A percentile compares a stretch with the other conserved stretches of the same genome.
Evolutionary conservation across 2,888 invertebrate species (phyloP).

Genomic region (Chaitophorus viminalis): DNA sequence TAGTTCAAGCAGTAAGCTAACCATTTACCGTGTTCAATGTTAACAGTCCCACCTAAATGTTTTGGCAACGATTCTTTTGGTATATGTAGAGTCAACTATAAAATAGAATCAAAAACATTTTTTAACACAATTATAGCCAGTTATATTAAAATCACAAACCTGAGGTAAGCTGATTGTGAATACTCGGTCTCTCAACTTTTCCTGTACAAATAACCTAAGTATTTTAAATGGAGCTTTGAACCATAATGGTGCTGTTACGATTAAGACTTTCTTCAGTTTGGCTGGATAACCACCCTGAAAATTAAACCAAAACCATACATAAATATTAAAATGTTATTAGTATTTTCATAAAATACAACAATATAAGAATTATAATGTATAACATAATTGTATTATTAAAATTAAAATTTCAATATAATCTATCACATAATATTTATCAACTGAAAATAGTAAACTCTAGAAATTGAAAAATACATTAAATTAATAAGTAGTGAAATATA

Average conservation of each 20-base stretch:
- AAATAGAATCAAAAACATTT: not conserved
- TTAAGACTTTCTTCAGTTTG: slow-evolving; percentile 94
- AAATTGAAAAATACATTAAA: not conserved
- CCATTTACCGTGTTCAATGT: slow-evolving; percentile 91
- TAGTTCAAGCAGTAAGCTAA: slow-evolving; percentile 79
- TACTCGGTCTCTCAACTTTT: slow-evolving; percentile 94
- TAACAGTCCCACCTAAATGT: slow-evolving; percentile 87
- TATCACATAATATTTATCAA: not conserved
- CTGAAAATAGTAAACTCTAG: not conserved
- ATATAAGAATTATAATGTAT: not conserved
- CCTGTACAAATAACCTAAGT: slow-evolving; percentile 91
- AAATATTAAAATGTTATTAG: not conserved
- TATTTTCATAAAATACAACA: not conserved
- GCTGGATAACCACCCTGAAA: slow-evolving; percentile 96
- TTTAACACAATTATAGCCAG: not conserved
- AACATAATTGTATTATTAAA: too few species aligned
- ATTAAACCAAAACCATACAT: slow-evolving; percentile 62
- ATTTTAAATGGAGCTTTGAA: slow-evolving; percentile 98
- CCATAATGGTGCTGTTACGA: slow-evolving; percentile 97
- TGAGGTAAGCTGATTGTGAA: slow-evolving; percentile 94
- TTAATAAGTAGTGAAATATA: not conserved
- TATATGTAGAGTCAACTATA: slow-evolving; percentile 83
- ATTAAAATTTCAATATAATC: not conserved
- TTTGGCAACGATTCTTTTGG: slow-evolving; percentile 88
- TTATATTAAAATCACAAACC: slow-evolving; percentile 65